Base-by-base conservation (phyloP, 2,797 vertebrate genomes). In the Gallirallus australis region DNA sequence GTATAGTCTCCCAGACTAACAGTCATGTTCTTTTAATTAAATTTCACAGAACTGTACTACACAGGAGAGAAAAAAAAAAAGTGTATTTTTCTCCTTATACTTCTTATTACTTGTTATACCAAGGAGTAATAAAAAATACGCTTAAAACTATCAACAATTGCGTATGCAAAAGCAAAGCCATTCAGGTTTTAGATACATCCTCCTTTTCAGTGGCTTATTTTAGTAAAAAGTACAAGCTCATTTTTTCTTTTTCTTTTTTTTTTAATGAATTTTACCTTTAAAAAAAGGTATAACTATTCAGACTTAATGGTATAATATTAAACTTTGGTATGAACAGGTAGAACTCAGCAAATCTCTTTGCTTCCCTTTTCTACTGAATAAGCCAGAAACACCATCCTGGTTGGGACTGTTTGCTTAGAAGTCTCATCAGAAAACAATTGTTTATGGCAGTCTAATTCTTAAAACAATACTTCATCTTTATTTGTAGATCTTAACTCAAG, bases 401-500 rank as follows among this genome's bases (percentile, higher is more conserved):
- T 42, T 68, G 63, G 61, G 53, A 66, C 59, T 45, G 50, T 61
- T 91, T 70, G 85, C 81, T 93, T 84, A 70, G 53, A 87, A 71
- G 64, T 96, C 64, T 52, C 92, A 76, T 92, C 83, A 85, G 94
- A 90, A 97, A 95, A 93, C 91, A 82, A 96, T 97, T 78, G 92
- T 90, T 85, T 17, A 1, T 79, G 33, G 81, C 89, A 66, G 48
- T 69, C 82, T 88, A 87, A 95, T 94, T 94, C 83, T 77, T 78
- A 93, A 96, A 95, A 98, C 97, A 97, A 94, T 97, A 85, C 89
- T 86, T 96, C 85, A 45, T 97, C 92, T 78, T 94, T 97, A 80
- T 98, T 97, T 98, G 96, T 86, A 97, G 97, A 97, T 97, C 94
- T 97, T 97, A 97, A 97, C 97, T 95, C 80, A 45, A 85, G 94